Evolutionary conservation across 2,797 vertebrate species (phyloP).

Genomic region (Balearica regulorum): DNA sequence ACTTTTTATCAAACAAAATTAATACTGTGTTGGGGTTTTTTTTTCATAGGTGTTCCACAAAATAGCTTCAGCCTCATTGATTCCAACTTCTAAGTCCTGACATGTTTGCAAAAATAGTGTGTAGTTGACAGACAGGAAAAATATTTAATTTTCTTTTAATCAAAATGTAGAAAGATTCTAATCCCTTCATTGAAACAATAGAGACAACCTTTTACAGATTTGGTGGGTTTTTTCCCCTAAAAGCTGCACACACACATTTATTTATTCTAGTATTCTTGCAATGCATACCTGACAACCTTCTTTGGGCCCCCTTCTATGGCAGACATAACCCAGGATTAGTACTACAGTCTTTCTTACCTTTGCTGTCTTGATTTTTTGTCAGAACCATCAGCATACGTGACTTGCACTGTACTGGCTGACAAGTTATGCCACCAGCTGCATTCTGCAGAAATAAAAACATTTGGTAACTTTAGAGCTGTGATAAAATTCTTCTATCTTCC

Average conservation of each 20-base stretch:
- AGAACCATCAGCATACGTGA: neutral
- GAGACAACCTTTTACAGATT: neutral
- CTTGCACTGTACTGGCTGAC: neutral
- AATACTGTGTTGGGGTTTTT: neutral
- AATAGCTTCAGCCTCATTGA: neutral
- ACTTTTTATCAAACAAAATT: neutral
- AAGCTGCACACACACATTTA: neutral
- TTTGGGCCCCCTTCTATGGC: neutral
- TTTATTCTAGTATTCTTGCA: neutral
- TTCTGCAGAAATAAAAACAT: neutral
- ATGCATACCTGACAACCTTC: neutral
- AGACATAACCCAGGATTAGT: neutral
- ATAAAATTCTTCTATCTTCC: neutral
- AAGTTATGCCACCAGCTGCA: neutral
- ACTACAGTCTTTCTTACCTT: neutral
- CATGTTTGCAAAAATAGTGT: neutral
- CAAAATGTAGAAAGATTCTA: neutral
- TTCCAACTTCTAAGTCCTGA: neutral
- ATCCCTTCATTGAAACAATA: neutral
- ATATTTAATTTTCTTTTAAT: neutral
- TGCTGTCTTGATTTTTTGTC: neutral
- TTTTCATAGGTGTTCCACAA: neutral
- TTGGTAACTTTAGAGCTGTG: neutral
- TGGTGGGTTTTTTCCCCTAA: accelerated
- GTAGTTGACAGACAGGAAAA: neutral